These are phyloP conservation scores for Dryobotodes eremita DNA, from an alignment of 2,888 invertebrate genomes.

Conservation along the genomic window DNA sequence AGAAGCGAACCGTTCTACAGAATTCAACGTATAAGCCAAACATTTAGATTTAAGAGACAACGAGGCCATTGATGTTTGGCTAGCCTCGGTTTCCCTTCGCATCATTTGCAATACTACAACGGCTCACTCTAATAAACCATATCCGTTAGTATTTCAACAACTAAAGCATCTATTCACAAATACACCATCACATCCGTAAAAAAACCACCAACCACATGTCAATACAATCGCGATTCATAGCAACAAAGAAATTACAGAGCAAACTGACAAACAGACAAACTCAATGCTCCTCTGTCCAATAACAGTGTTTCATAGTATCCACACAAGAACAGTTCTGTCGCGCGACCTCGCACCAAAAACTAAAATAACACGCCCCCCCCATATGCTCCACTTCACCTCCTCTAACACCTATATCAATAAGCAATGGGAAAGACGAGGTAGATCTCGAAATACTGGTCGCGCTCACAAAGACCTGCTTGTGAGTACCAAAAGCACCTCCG, in stretches of 20 bases:
- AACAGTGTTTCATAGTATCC: constrained; percentile 88
- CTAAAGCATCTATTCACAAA: constrained; percentile 62
- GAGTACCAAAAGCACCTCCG: constrained; percentile 87
- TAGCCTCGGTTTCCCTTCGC: constrained; percentile 51
- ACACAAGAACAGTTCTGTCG: constrained; percentile 87
- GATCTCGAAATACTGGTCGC: constrained; percentile 80
- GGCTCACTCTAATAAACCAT: constrained; percentile 58
- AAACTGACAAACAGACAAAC: constrained; percentile 80
- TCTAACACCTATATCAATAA: constrained; percentile 63
- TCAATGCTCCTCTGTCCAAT: constrained; percentile 87
- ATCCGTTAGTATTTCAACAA: constrained; percentile 66
- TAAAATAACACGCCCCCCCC: constrained; percentile 74
- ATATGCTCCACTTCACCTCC: constrained; percentile 70
- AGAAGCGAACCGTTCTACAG: constrained; percentile 2
- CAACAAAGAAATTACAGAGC: constrained; percentile 87
- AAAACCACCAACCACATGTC: constrained; percentile 79
- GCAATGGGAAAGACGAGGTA: constrained; percentile 74
- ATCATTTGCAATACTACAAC: constrained; percentile 60
- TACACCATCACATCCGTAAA: constrained; percentile 66
- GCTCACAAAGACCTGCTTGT: constrained; percentile 88
- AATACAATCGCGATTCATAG: constrained; percentile 87
- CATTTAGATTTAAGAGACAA: constrained; percentile 43
- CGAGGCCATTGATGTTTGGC: constrained; percentile 21
- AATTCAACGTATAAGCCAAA: constrained; percentile 7
- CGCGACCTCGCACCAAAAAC: constrained; percentile 84